These are phyloP conservation scores for Erpornis zantholeuca DNA, from an alignment of 2,113 vertebrate species.

Conservation along the genomic window DNA sequence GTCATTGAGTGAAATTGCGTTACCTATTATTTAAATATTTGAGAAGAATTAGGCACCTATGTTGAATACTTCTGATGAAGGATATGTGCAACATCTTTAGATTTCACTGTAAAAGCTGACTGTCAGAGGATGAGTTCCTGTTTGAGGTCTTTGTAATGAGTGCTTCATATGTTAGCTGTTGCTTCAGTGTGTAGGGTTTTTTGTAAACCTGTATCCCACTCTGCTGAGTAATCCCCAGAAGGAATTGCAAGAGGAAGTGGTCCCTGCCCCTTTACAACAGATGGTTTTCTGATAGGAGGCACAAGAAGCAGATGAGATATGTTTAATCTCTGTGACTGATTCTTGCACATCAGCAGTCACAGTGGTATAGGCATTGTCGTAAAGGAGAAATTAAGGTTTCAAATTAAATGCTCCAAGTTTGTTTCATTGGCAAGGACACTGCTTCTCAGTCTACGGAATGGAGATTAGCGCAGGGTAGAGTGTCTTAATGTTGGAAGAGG, in stretches of 20 bases:
- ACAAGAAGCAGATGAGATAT: background rate
- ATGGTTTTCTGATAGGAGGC: background rate
- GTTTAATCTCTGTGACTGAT: background rate
- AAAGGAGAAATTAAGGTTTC: background rate
- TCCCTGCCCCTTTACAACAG: background rate
- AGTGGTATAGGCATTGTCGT: background rate
- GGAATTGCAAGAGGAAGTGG: background rate
- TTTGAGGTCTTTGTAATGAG: background rate
- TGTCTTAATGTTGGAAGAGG: background rate
- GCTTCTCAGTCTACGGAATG: background rate
- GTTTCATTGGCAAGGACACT: background rate
- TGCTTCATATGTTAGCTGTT: background rate
- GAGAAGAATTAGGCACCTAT: background rate
- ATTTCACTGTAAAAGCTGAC: background rate
- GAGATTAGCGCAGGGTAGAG: background rate
- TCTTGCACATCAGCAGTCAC: background rate
- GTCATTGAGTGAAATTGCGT: background rate
- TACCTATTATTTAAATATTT: background rate
- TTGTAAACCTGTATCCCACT: background rate
- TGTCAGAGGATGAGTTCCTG: background rate
- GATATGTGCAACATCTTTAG: background rate
- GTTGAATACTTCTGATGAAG: background rate
- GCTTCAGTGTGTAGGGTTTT: background rate
- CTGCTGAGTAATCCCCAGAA: background rate
- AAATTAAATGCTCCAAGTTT: background rate